Base-by-base conservation (phyloP, 2,797 vertebrate species). In the Hipposideros larvatus region DNA sequence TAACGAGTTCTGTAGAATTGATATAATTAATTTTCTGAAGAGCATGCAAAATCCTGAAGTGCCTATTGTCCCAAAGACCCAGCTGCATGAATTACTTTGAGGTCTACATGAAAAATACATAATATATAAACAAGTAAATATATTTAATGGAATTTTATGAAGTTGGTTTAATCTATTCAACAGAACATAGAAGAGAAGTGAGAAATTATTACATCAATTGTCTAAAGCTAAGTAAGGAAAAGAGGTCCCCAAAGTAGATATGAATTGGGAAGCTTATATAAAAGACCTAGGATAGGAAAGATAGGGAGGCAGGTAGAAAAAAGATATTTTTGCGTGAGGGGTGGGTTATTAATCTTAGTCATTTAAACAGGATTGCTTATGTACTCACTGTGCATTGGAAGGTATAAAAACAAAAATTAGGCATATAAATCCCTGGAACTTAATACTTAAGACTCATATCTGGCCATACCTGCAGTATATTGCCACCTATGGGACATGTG, bases 31-130 rank as follows among this genome's bases (percentile, higher is more conserved):
- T 88, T 85, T 94, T 83, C 11, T 90, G 31, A 83, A 66, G 46
- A 57, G 9, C 92, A 90, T 74, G 46, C 11, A 95, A 77, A 90
- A 94, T 85, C 22, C 41, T 77, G 53, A 92, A 87, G 80, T 87
- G 37, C 31, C 10, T 91, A 70, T 41, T 91, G 37, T 93, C 31
- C 37, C 37, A 89, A 78, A 90, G 26, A 73, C 2, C 48, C n/a
- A 71, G 16, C 1, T 91, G 4, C 16, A 65, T 94, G 41, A 14
- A 63, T 75, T 95, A 55, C 68, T 94, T n/a, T 63, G 83, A 87
- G 41, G 26, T 86, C 16, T 65, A 83, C 7, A 66, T 73, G 24
- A 87, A 90, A 96, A 90, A 87, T 46, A 46, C 15, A 61, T 82
- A 80, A 59, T 83, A 77, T 51, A 68, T 82, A 78, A 86, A 79